Percentiles rank a stretch among this genome's conserved stretches.
These are phyloP conservation scores for Salarias fasciatus DNA, from an alignment of 2,797 vertebrate species.

Conservation along the genomic window DNA sequence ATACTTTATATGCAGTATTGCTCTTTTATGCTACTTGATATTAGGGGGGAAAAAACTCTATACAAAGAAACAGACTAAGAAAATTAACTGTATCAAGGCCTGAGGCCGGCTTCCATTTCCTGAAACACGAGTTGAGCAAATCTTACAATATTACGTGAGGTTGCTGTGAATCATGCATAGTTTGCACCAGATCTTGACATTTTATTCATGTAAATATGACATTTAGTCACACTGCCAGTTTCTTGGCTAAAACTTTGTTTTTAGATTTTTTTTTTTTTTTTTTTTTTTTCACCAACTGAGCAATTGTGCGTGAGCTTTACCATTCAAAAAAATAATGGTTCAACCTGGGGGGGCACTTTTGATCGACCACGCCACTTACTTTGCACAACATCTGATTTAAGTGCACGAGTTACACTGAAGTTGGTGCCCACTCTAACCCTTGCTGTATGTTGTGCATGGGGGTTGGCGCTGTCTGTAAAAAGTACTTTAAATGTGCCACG, in stretches of 20 bases:
- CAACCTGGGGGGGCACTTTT: no score
- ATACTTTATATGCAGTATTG: not conserved
- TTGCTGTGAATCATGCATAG: slow-evolving; percentile 7
- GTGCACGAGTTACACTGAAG: no score
- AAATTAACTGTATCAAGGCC: not conserved
- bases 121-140: not conserved
- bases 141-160: not conserved
- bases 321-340: no score
- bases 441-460: no score
- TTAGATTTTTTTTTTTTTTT: not conserved
- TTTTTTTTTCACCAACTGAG: not conserved
- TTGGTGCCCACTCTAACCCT: no score
- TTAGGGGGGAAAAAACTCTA: not conserved
- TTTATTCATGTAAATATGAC: slow-evolving; percentile 32
- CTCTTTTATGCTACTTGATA: not conserved
- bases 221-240: slow-evolving; percentile 22
- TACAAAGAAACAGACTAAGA: not conserved
- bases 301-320: no score
- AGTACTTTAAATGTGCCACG: no score
- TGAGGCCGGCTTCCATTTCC: not conserved
- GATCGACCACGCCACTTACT: no score
- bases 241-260: slow-evolving; percentile 7
- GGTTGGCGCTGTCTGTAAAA: no score
- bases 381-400: no score
- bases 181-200: slow-evolving; percentile 23